phyloP scores from a whole-genome alignment of 2,888 invertebrate species.

The Coelinius sp. region DNA sequence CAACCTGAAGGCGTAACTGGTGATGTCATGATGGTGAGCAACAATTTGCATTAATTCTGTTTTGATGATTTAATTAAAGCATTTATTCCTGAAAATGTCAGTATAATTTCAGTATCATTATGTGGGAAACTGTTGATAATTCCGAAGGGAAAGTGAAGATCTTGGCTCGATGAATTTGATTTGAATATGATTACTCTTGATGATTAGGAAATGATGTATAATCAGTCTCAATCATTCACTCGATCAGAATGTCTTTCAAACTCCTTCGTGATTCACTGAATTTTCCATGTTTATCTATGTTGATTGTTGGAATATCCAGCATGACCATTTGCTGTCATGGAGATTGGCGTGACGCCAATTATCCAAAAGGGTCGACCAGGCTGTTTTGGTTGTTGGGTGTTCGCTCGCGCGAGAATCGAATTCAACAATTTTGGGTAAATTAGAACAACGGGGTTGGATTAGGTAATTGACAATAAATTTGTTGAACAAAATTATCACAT shows the following conservation, averaged over 20 bases:
- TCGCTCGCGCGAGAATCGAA: conserved; percentile 56
- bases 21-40: background rate
- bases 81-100: background rate
- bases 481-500: background rate
- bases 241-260: too few relatives aligned
- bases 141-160: background rate
- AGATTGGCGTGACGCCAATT: conserved; percentile 60
- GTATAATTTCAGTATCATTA: background rate
- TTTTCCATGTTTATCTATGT: background rate
- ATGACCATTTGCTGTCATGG: conserved; percentile 47
- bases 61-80: background rate
- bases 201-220: background rate
- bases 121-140: conserved; percentile 5
- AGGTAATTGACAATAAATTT: background rate
- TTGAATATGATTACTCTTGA: background rate
- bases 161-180: background rate
- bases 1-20: conserved; percentile 21
- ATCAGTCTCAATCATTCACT: background rate
- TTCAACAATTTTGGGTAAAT: conserved; percentile 38
- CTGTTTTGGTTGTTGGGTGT: conserved; percentile 55
- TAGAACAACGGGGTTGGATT: background rate
- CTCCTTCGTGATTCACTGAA: background rate
- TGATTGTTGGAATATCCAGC: conserved; percentile 4
- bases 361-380: conserved; percentile 58
- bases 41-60: conserved; percentile 19